A percentile compares a stretch with the other conserved stretches of the same genome.
Evolutionary conservation across 2,888 invertebrate species (phyloP).

Genomic region (Lepeophtheirus nordmannii): DNA sequence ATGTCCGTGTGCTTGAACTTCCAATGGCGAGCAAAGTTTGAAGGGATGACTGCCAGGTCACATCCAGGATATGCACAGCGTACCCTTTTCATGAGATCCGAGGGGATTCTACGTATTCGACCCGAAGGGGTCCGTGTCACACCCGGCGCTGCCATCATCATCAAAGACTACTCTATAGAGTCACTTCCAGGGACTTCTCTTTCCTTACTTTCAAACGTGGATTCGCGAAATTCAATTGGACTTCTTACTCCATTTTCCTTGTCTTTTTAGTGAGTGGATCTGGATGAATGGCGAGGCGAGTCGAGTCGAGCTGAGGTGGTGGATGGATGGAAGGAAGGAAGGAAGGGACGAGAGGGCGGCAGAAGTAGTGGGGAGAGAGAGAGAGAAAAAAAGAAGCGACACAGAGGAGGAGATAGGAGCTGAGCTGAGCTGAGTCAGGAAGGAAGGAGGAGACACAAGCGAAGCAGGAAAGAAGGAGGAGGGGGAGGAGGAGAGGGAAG

Average conservation of each 20-base stretch:
- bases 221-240: too few relatives aligned
- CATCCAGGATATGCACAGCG: constrained; percentile 5
- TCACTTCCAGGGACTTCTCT: too few relatives aligned
- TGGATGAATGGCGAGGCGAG: not conserved
- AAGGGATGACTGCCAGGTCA: not conserved
- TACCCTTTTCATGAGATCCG: not conserved
- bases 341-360: not conserved
- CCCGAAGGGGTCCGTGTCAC: not conserved
- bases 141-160: not conserved
- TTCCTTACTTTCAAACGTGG: too few relatives aligned
- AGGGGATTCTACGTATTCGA: not conserved
- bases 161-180: not conserved
- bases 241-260: too few relatives aligned
- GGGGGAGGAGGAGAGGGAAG: not conserved
- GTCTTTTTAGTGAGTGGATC: not conserved
- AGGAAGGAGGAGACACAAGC: not conserved
- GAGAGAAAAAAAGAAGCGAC: not conserved
- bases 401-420: too few relatives aligned
- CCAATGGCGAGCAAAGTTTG: constrained; percentile 15
- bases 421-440: not conserved
- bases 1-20: not conserved
- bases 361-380: not conserved
- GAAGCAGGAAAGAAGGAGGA: not conserved
- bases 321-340: not conserved
- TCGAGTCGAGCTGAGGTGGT: not conserved